These are phyloP conservation scores for Temnothorax longispinosus DNA, from an alignment of 1,140 invertebrate genomes.

Conservation along the genomic window DNA sequence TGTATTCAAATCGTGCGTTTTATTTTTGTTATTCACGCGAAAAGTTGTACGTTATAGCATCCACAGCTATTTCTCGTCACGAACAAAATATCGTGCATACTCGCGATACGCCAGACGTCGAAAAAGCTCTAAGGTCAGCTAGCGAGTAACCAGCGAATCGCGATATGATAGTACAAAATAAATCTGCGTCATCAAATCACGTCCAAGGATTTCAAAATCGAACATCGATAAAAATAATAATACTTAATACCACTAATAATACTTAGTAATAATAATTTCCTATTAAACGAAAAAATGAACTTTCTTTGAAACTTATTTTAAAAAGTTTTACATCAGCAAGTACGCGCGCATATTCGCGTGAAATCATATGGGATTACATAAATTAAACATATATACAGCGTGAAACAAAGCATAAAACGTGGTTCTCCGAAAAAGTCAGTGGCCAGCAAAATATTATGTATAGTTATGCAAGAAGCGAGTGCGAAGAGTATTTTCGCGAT, in stretches of 20 bases:
- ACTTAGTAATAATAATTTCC: neutral
- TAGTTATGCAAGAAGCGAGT: constrained; percentile 21
- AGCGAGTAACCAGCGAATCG: constrained; percentile 21
- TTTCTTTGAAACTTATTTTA: neutral
- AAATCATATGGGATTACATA: neutral
- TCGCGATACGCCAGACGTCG: neutral
- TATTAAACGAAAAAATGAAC: neutral
- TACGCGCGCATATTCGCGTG: neutral
- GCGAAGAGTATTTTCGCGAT: constrained; percentile 15
- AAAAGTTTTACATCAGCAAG: neutral
- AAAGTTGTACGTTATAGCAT: neutral
- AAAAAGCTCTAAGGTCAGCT: neutral
- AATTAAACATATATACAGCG: neutral
- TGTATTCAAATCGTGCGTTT: neutral
- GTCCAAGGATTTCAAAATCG: neutral
- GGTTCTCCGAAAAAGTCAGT: constrained; percentile 3
- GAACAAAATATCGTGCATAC: neutral
- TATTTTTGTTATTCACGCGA: neutral
- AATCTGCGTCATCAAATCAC: neutral
- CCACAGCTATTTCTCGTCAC: neutral
- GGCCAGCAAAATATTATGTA: neutral
- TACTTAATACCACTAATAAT: too few species aligned
- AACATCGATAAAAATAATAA: neutral
- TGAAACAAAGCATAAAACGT: neutral
- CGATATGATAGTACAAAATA: constrained; percentile 13